These are phyloP conservation scores for Manduca sexta DNA, from an alignment of 1,140 invertebrate species.

Conservation along the genomic window DNA sequence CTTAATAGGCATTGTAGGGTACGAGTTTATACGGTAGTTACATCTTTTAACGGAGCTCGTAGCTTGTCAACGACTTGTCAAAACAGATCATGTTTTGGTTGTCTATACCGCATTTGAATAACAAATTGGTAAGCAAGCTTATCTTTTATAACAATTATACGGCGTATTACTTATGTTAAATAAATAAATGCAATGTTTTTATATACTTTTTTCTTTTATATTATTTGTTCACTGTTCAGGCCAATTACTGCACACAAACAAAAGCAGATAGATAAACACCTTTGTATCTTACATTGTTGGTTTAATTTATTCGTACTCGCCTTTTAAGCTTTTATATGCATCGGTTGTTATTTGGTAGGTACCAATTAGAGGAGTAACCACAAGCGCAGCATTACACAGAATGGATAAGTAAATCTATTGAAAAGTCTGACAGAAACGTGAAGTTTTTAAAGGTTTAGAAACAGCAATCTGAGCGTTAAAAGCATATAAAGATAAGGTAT, in stretches of 20 bases:
- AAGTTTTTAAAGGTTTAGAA: conserved; percentile 36
- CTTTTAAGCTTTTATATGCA: too few relatives aligned
- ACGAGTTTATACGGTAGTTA: conserved; percentile 6
- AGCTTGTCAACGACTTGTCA: conserved; percentile 26
- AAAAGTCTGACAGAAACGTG: conserved; percentile 19
- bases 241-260: too few relatives aligned
- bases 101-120: conserved; percentile 26
- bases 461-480: conserved; percentile 53
- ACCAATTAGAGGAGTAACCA: too few relatives aligned
- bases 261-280: too few relatives aligned
- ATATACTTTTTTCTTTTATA: too few relatives aligned
- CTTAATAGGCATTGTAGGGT: not conserved
- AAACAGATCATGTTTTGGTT: conserved; percentile 21
- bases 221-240: too few relatives aligned
- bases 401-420: conserved; percentile 28
- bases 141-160: conserved; percentile 1
- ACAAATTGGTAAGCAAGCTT: conserved; percentile 20
- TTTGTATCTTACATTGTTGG: too few relatives aligned
- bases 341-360: too few relatives aligned
- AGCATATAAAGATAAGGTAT: conserved; percentile 55
- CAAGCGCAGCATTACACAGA: too few relatives aligned
- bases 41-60: conserved; percentile 21
- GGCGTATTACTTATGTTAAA: too few relatives aligned
- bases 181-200: too few relatives aligned
- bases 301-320: too few relatives aligned